Evolutionary conservation across 2,797 vertebrate genomes (phyloP).

Genomic region (Anolis apletophallus): DNA sequence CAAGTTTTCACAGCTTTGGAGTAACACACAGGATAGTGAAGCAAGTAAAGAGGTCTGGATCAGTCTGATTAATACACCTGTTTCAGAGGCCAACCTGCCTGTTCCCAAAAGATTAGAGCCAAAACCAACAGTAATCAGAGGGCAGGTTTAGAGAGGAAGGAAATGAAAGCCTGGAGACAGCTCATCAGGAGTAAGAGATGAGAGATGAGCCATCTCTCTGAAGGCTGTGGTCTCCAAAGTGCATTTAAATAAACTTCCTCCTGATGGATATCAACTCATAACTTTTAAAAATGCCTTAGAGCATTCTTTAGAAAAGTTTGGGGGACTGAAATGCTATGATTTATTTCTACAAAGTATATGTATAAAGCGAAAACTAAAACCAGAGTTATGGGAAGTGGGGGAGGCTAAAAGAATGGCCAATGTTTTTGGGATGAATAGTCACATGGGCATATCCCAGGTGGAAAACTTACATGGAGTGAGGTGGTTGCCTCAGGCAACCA

Average conservation of each 20-base stretch:
- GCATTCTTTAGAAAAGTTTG: neutral
- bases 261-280: conserved; percentile 5
- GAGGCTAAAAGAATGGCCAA: neutral
- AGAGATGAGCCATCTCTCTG: conserved; percentile 15
- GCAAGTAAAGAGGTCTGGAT: neutral
- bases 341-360: neutral
- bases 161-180: conserved; percentile 14
- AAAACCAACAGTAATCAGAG: conserved; percentile 11
- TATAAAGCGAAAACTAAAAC: neutral
- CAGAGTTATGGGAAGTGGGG: neutral
- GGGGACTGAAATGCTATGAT: neutral
- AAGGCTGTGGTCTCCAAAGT: neutral
- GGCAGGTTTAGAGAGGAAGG: neutral
- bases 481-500: neutral
- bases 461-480: neutral
- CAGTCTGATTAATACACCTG: neutral
- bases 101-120: neutral
- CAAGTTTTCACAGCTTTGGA: neutral
- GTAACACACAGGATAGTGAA: neutral
- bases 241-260: conserved; percentile 9
- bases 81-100: neutral
- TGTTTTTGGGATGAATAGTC: neutral
- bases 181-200: conserved; percentile 10
- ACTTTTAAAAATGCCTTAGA: neutral
- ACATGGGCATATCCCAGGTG: neutral